Conservation (phyloP, 2,797 vertebrate species). For the Eleutherodactylus coqui region DNA sequence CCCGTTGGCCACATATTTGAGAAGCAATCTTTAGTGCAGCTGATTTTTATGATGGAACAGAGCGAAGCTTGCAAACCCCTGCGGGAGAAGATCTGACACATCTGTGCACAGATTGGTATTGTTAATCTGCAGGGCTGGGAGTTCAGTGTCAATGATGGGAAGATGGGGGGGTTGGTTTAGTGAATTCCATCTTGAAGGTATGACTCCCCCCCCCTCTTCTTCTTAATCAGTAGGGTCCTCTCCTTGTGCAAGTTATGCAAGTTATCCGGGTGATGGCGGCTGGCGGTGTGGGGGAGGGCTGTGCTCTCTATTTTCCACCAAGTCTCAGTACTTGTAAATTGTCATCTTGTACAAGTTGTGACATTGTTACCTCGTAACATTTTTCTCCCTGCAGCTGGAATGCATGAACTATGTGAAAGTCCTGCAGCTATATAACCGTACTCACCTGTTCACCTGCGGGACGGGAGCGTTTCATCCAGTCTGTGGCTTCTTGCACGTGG, state of each 20-base stretch:
- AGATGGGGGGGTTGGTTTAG: background rate
- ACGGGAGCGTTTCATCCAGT: constrained; percentile 95
- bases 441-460: constrained; percentile 90
- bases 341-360: background rate
- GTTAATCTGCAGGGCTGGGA: background rate
- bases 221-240: constrained; percentile 12
- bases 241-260: constrained; percentile 14
- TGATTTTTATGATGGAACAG: background rate
- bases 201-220: constrained; percentile 21
- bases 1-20: too few relatives aligned
- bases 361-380: background rate
- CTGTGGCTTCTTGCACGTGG: constrained; percentile 90
- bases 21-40: background rate
- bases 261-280: constrained; percentile 5
- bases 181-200: constrained; percentile 39
- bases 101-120: constrained; percentile 15
- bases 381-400: constrained; percentile 79
- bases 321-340: background rate
- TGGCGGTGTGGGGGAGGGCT: background rate
- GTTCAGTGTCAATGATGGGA: constrained; percentile 41
- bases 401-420: constrained; percentile 98
- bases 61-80: background rate
- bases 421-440: constrained; percentile 90
- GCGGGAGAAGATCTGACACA: background rate
- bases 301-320: background rate